Conservation (phyloP, 2,113 vertebrate species). For the Ovibos moschatus region DNA sequence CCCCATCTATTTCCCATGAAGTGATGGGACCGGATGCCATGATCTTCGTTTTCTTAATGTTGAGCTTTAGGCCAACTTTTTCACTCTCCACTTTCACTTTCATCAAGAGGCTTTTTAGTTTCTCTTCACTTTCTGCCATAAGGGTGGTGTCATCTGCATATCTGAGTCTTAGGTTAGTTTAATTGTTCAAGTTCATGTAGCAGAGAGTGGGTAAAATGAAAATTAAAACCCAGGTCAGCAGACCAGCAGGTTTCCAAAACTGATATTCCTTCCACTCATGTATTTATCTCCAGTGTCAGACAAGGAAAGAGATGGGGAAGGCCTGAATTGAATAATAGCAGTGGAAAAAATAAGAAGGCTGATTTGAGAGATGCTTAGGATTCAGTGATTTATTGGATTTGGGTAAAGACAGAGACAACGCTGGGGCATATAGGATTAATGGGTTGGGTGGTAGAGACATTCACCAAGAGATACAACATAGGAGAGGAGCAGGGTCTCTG, state of each 20-base stretch:
- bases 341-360: not conserved
- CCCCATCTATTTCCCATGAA: too few species aligned
- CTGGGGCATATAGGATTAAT: not conserved
- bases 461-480: not conserved
- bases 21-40: too few species aligned
- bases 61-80: too few species aligned
- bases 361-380: not conserved
- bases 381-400: not conserved
- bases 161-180: not conserved
- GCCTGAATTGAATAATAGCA: not conserved
- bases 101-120: too few species aligned
- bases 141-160: too few species aligned
- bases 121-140: too few species aligned
- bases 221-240: not conserved
- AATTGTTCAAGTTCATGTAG: not conserved
- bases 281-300: not conserved
- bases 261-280: not conserved
- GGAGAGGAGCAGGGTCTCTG: not conserved
- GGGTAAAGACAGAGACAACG: not conserved
- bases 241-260: not conserved
- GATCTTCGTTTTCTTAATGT: too few species aligned
- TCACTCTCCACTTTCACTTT: too few species aligned
- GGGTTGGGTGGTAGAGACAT: not conserved
- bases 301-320: not conserved
- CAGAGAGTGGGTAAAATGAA: not conserved